phyloP scores from a whole-genome alignment of 2,113 vertebrate species.

The Isichthys henryi region DNA sequence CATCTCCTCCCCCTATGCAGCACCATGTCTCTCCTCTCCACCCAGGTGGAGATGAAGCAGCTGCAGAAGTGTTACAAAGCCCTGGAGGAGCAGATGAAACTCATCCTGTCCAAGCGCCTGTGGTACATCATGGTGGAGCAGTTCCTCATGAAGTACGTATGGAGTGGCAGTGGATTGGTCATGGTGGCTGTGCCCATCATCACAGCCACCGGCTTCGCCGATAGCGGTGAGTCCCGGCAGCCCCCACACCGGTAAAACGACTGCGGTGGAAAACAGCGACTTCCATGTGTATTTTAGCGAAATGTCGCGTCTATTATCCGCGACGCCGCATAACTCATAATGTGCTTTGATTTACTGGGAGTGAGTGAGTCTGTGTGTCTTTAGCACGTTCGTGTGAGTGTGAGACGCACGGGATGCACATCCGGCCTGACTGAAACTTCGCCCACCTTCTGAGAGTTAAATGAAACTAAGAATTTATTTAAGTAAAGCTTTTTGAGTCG shows the following conservation, averaged over 20 bases:
- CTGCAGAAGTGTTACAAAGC: constrained; percentile 91
- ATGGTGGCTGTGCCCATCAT: constrained; percentile 99
- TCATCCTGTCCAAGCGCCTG: constrained; percentile 90
- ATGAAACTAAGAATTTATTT: not conserved
- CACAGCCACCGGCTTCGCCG: constrained; percentile 90
- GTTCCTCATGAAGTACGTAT: constrained; percentile 99
- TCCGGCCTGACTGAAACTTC: not conserved
- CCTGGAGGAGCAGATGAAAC: constrained; percentile 87
- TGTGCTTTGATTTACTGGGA: not conserved
- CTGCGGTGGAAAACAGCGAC: not conserved
- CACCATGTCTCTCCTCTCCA: constrained; percentile 28
- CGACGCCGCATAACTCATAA: not conserved
- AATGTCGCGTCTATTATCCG: not conserved
- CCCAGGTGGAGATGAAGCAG: constrained; percentile 92
- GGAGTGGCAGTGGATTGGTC: constrained; percentile 87
- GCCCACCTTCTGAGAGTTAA: not conserved
- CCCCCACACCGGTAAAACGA: not conserved
- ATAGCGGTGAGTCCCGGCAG: constrained; percentile 67
- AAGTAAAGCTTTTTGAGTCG: not conserved
- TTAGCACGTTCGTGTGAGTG: not conserved
- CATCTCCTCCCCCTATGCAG: not conserved
- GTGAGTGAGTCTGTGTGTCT: not conserved
- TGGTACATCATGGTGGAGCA: constrained; percentile 99
- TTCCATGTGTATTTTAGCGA: not conserved
- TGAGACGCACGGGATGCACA: not conserved